Conservation (phyloP, 2,113 vertebrate genomes). For the Seriola rivoliana region DNA sequence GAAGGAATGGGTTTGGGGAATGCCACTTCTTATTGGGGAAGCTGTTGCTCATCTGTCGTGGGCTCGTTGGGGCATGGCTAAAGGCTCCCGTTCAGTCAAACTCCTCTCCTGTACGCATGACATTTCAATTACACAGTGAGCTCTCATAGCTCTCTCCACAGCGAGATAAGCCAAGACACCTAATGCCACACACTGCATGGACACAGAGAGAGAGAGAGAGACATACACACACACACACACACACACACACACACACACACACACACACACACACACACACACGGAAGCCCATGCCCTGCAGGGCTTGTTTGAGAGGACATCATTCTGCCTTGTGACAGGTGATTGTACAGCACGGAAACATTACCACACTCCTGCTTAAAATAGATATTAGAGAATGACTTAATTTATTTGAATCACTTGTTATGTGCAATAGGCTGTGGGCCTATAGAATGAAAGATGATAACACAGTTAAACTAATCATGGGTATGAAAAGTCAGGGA, state of each 20-base stretch:
- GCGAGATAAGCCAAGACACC: slow-evolving; percentile 74
- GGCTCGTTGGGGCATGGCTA: slow-evolving; percentile 81
- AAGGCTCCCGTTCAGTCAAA: slow-evolving; percentile 81
- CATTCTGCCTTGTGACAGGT: slow-evolving; percentile 59
- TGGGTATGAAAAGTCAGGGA: slow-evolving; percentile 13
- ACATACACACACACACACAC: slow-evolving; percentile 29
- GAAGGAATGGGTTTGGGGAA: slow-evolving; percentile 74
- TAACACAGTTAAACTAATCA: slow-evolving; percentile 47
- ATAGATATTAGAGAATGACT: slow-evolving; percentile 48
- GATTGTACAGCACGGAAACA: slow-evolving; percentile 38
- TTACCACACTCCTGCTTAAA: slow-evolving; percentile 23
- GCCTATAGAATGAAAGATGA: background rate
- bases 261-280: slow-evolving; percentile 5
- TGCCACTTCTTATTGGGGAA: slow-evolving; percentile 78
- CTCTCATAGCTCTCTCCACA: slow-evolving; percentile 78
- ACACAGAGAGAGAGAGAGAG: background rate
- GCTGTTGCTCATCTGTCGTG: slow-evolving; percentile 83
- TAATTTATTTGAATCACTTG: slow-evolving; percentile 26
- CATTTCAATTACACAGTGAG: slow-evolving; percentile 85
- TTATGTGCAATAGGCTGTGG: slow-evolving; percentile 1
- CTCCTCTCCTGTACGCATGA: slow-evolving; percentile 83
- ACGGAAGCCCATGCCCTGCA: slow-evolving; percentile 17
- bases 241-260: slow-evolving; percentile 23
- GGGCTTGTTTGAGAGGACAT: slow-evolving; percentile 55
- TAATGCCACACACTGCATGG: slow-evolving; percentile 62